Conservation (phyloP, 2,888 invertebrate species). For the Macaria notata region DNA sequence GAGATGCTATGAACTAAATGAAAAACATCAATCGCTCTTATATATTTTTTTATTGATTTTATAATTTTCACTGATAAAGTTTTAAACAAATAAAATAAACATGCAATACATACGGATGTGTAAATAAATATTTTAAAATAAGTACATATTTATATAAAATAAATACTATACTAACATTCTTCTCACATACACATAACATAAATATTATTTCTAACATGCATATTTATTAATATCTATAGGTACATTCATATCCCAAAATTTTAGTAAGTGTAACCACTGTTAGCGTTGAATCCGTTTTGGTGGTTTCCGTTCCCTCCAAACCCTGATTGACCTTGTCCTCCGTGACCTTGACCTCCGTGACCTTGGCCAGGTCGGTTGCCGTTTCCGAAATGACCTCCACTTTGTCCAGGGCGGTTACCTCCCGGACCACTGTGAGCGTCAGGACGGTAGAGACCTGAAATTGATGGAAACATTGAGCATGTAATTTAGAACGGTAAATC, state of each 20-base stretch:
- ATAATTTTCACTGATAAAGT: no score
- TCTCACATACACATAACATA: no score
- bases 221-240: no score
- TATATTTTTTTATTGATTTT: no score
- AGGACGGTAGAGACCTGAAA: conserved; percentile 54
- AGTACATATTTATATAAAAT: neutral
- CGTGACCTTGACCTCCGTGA: conserved; percentile 12
- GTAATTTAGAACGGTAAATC: neutral
- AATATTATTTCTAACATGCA: no score
- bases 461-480: neutral
- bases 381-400: conserved; percentile 3
- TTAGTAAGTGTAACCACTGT: conserved; percentile 52
- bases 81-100: no score
- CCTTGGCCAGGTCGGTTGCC: conserved; percentile 4
- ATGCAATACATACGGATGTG: no score
- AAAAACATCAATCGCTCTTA: no score
- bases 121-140: no score
- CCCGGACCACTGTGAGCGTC: conserved; percentile 39
- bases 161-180: no score
- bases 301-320: conserved; percentile 43
- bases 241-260: conserved; percentile 9
- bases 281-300: conserved; percentile 50
- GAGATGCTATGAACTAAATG: no score
- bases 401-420: conserved; percentile 31
- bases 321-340: conserved; percentile 2